These are phyloP conservation scores for Falco punctatus DNA, from an alignment of 2,113 vertebrate species.

Conservation along the genomic window DNA sequence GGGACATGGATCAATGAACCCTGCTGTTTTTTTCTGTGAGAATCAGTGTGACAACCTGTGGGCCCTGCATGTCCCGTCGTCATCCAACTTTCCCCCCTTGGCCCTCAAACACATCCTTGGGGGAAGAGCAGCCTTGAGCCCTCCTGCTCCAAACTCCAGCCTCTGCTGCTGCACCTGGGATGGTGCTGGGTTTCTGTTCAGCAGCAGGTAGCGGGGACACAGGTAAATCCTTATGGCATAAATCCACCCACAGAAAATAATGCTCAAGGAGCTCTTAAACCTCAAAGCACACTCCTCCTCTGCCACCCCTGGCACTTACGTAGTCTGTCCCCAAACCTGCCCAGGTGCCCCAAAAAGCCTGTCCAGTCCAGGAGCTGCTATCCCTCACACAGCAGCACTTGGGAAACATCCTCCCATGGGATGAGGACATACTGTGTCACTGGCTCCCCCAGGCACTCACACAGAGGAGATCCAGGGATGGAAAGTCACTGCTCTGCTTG, in stretches of 20 bases:
- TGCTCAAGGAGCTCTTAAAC: background rate
- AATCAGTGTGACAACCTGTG: background rate
- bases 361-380: background rate
- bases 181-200: background rate
- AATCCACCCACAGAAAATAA: background rate
- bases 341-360: fast-evolving
- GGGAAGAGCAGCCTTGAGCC: background rate
- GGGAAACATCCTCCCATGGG: background rate
- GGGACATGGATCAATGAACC: background rate
- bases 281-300: background rate
- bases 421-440: background rate
- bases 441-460: background rate
- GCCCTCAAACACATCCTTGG: background rate
- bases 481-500: background rate
- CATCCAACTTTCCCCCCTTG: fast-evolving
- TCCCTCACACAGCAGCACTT: background rate
- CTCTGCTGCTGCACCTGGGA: background rate
- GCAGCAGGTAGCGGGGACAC: background rate
- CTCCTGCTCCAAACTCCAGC: background rate
- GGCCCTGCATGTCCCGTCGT: fast-evolving
- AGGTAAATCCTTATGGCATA: background rate
- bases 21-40: background rate
- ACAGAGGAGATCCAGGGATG: background rate
- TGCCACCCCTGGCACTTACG: background rate
- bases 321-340: background rate